Conservation (phyloP, 2,797 vertebrate genomes). For the Peromyscus aztecus region DNA sequence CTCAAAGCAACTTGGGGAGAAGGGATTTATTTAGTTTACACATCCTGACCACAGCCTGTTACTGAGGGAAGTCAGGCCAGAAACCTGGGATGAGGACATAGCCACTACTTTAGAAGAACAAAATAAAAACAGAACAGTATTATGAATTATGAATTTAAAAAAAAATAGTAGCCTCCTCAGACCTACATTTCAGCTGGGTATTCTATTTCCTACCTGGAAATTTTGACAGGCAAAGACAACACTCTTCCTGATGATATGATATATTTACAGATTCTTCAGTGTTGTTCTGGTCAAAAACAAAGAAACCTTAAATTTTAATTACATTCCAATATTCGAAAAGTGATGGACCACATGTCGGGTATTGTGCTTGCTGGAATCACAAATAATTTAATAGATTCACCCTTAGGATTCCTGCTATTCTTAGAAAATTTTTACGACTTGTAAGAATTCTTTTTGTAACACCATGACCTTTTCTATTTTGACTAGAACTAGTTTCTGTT, state of each 20-base stretch:
- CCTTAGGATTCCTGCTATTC: accelerated
- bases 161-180: neutral
- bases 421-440: neutral
- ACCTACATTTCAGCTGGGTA: neutral
- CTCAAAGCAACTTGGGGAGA: neutral
- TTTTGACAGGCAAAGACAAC: neutral
- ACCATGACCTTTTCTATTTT: neutral
- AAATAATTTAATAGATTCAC: neutral
- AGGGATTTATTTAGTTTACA: neutral
- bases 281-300: neutral
- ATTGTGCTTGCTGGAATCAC: neutral
- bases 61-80: neutral
- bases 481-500: neutral
- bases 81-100: neutral
- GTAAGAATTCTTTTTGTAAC: neutral
- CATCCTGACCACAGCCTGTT: neutral
- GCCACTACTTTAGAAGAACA: neutral
- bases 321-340: neutral
- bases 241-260: neutral
- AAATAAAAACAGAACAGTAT: neutral
- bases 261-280: neutral
- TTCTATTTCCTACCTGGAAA: neutral
- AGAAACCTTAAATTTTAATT: neutral
- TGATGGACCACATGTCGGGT: neutral
- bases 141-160: neutral